These are phyloP conservation scores for Synanthedon andrenaeformis DNA, from an alignment of 2,888 invertebrate genomes.

Conservation along the genomic window DNA sequence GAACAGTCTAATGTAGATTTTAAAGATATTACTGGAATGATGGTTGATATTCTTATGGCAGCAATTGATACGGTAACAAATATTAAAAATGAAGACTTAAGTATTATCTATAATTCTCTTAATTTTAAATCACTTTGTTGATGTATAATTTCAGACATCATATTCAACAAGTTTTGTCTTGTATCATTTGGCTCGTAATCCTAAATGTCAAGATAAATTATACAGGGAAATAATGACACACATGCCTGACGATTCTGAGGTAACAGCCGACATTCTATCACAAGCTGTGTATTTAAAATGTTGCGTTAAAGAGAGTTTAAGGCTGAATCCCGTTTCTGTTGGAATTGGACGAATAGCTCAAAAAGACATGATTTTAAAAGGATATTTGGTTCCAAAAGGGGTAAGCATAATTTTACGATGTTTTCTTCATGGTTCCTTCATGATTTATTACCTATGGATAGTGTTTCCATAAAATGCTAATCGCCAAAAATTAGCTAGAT, in stretches of 20 bases:
- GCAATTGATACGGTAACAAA: conserved; percentile 83
- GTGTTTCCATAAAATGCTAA: too few species aligned
- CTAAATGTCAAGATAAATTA: conserved; percentile 75
- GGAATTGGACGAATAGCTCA: conserved; percentile 83
- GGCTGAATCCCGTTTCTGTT: conserved; percentile 85
- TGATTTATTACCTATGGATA: neutral
- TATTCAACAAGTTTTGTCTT: conserved; percentile 82
- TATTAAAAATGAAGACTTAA: neutral
- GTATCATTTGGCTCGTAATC: conserved; percentile 82
- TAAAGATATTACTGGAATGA: conserved; percentile 85
- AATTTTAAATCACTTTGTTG: neutral
- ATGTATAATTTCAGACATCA: conserved; percentile 72
- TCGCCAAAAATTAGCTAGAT: too few species aligned
- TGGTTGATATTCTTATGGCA: conserved; percentile 86
- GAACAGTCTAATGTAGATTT: conserved; percentile 76
- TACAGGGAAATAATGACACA: conserved; percentile 72
- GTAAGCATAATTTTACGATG: conserved; percentile 56
- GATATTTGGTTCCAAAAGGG: conserved; percentile 80
- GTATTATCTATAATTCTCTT: neutral
- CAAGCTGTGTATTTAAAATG: conserved; percentile 81
- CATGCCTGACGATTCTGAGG: conserved; percentile 60
- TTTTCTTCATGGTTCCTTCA: too few species aligned
- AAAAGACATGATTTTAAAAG: conserved; percentile 76
- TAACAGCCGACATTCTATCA: conserved; percentile 69
- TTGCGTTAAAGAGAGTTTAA: conserved; percentile 85